Percentiles rank a stretch among this genome's conserved stretches.
These are phyloP conservation scores for Marronus borbonicus DNA, from an alignment of 2,888 invertebrate species.

Conservation along the genomic window DNA sequence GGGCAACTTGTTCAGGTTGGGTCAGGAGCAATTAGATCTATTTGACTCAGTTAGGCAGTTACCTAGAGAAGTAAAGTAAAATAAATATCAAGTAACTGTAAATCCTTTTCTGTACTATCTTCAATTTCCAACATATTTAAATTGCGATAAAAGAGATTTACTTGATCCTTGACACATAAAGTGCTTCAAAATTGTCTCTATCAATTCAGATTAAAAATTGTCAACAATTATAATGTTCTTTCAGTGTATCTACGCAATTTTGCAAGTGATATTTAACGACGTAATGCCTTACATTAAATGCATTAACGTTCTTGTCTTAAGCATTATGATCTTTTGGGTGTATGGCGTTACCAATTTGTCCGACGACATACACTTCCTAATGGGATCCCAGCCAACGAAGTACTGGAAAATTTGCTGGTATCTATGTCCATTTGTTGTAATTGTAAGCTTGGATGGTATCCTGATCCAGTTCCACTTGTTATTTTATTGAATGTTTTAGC, in stretches of 20 bases:
- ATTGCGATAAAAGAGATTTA: too few species aligned
- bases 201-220: background rate
- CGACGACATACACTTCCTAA: constrained; percentile 56
- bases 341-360: constrained; percentile 54
- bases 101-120: too few species aligned
- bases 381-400: constrained; percentile 54
- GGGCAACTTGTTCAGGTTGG: too few species aligned
- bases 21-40: too few species aligned
- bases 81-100: too few species aligned
- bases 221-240: background rate
- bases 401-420: constrained; percentile 57
- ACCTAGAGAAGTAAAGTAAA: too few species aligned
- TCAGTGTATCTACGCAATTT: constrained; percentile 45
- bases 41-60: too few species aligned
- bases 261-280: constrained; percentile 9
- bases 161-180: too few species aligned
- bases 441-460: constrained; percentile 20
- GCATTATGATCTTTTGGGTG: constrained; percentile 52
- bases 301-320: constrained; percentile 29
- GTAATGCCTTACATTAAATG: constrained; percentile 3
- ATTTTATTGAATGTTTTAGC: too few species aligned
- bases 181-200: too few species aligned
- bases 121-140: too few species aligned
- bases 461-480: too few species aligned
- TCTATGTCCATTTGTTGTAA: constrained; percentile 42